phyloP scores from a whole-genome alignment of 2,888 invertebrate genomes.

The Rhopalosiphum nymphaeae region DNA sequence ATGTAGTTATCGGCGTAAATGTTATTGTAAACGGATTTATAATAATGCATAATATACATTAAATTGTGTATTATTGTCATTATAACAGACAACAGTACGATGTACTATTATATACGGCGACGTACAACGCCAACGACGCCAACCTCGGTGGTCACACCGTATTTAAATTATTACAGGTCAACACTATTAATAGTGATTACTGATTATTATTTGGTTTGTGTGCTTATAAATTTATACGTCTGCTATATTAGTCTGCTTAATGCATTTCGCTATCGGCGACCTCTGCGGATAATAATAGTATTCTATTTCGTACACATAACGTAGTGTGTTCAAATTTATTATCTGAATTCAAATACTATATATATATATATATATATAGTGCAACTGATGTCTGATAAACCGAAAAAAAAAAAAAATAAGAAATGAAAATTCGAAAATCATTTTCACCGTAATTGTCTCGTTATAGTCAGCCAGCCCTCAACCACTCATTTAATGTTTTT shows the following conservation, averaged over 20 bases:
- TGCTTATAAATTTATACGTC: not conserved
- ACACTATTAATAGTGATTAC: slow-evolving; percentile 39
- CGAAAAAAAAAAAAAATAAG: not conserved
- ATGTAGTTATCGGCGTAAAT: not conserved
- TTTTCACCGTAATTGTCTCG: not conserved
- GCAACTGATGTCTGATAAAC: not conserved
- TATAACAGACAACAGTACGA: not conserved
- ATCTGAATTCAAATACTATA: not conserved
- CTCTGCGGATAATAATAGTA: not conserved
- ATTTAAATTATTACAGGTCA: slow-evolving; percentile 34
- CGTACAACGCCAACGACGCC: not conserved
- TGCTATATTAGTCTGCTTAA: not conserved
- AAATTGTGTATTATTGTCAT: not conserved
- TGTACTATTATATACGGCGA: not conserved
- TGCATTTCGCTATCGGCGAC: not conserved
- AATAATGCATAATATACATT: not conserved
- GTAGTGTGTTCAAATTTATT: not conserved
- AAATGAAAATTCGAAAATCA: not conserved
- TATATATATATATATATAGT: not conserved
- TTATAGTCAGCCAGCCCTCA: not conserved
- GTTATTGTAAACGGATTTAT: slow-evolving; percentile 34
- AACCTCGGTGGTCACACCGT: slow-evolving; percentile 20
- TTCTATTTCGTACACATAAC: not conserved
- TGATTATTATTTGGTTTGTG: not conserved
- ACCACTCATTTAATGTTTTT: not conserved